Base-by-base conservation (phyloP, 2,888 invertebrate genomes). In the Mycalesis mineus region DNA sequence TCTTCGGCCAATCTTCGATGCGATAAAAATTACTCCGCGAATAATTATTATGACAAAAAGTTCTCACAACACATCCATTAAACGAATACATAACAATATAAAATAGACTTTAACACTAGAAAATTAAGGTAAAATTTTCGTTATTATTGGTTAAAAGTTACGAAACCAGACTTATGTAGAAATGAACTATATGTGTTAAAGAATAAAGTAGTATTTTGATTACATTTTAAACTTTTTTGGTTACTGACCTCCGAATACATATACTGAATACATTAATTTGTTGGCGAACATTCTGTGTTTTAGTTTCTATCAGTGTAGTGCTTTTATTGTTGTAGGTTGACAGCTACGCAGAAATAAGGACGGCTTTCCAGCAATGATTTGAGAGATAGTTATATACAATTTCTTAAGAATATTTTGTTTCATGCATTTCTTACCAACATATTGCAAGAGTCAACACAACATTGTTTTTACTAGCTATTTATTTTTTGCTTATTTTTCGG, bases 211-310 rank as follows among this genome's bases (percentile, higher is more conserved):
- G 39, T 49, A 39, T 57, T 58, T 58, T 8, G 11, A 28, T 42
- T 55, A 29, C 41, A 49, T 29, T 29, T 7, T 2, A 0, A n/a
- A 41, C 11, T 29, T 68, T 73, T 75, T 76, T 78, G 77, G 78
- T 68, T 78, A 67, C 74, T 80, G 82, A 84, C 80, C 84, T 84
- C 74, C 40, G 63, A 52, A 64, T 61, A n/a, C n/a, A n/a, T n/a
- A 71, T 65, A 65, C 71, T 73, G 74, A 83, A 85, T 85, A 84
- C 80, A 87, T 87, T 87, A 85, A 86, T 88, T 86, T 87, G 85
- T 84, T 77, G 73, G 70, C 71, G 74, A 61, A 75, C 63, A 78
- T 85, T 42, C 22, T 87, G 78, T 86, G 71, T 74, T 73, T 74
- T 80, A 86, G 84, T 85, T 86, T 85, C 84, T 82, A 85, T 88